Evolutionary conservation across 1,140 invertebrate species (phyloP), one percentile per base, ranked within the genome.

Genomic region (Holcopasites calliopsidis): DNA sequence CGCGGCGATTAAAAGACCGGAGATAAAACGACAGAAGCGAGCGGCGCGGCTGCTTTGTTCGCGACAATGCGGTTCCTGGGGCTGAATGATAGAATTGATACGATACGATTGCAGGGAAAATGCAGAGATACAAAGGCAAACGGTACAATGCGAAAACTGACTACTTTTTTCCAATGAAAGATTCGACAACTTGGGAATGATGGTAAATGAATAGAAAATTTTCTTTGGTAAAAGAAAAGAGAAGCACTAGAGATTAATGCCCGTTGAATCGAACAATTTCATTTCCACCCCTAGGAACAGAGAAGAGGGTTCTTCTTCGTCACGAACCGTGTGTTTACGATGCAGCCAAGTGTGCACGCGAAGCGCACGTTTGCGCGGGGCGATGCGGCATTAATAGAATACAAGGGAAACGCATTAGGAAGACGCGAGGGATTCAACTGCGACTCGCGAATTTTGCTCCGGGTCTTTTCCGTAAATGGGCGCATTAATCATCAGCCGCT

Each of bases 401-500:
- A 74, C 71, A 74, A 57, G 71, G 40, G 26, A 66, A 74, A 74
- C 71, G 71, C 71, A 74, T 74, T 74, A 74, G 54, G 42, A 38
- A 16, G 18, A 23, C 28, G 18, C 13, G 16, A n/a, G 18, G 5
- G 33, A 33, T 2, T 44, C 31, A 60, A 26, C 44, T 31, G 3
- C 21, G n/a, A n/a, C n/a, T n/a, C 8, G 40, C 26, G 66, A 42
- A 70, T 58, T 23, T 33, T 40, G 33, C 2, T 11, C 21, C 8
- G n/a, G 33, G 55, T 38, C 42, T 38, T 65, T 50, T 35, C 21
- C 33, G 38, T 28, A 3, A 16, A 1, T 5, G 38, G 7, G 31
- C 11, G 23, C 40, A 66, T 74, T 74, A 74, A 74, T 74, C 71
- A 74, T 52, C 61, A 49, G 23, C 11, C 11, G n/a, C 6, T 49